Evolutionary conservation across 35 echinoderm and acorn worm genomes (phyloP), one percentile per base, ranked within the genome.

Genomic region (Anneissia japonica): DNA sequence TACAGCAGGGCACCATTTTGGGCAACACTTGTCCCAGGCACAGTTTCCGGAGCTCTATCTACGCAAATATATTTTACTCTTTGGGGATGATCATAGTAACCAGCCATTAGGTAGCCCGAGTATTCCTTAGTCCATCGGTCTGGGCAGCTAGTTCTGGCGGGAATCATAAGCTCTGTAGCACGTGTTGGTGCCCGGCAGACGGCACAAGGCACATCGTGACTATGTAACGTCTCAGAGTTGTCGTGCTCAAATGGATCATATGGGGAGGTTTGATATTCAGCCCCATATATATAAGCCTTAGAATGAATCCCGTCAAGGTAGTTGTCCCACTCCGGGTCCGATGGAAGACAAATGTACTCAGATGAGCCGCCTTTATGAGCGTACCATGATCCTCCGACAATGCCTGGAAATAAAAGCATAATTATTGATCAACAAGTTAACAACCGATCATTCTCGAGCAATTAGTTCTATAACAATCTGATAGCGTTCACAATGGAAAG

Each of bases 91-190:
- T 12, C 46, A 82, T 77, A 41, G 1, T 83, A 0, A 0, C 55
- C 73, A 32, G 87, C 34, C 80, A 89, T 83, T 9, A 89, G 37
- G 79, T 83, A 89, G 29, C 87, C 87, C 10, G 31, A 83, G 37
- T 89, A 89, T 34, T 89, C 87, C 29, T 82, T 35, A 9, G 87
- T 89, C 87, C 87, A 89, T 13, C 45, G 36, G 21, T 89, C 80
- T 39, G 80, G 87, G 32, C 87, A 89, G 23, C 6, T 38, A 32
- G 46, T 82, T 40, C 83, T 82, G 31, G 87, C 87, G 12, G 87
- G 79, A 23, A 89, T 75, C 36, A 82, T 56, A 6, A 83, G 34
- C 72, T 89, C 35, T 12, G 72, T 74, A 41, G 79, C 80, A n/a
- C 87, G 87, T 36, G 35, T 82, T 64, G 73, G 37, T 21, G 79